Percentiles rank a stretch among this genome's conserved stretches.
phyloP scores from a whole-genome alignment of 2,888 invertebrate genomes.

The Sminthurides aquaticus region DNA sequence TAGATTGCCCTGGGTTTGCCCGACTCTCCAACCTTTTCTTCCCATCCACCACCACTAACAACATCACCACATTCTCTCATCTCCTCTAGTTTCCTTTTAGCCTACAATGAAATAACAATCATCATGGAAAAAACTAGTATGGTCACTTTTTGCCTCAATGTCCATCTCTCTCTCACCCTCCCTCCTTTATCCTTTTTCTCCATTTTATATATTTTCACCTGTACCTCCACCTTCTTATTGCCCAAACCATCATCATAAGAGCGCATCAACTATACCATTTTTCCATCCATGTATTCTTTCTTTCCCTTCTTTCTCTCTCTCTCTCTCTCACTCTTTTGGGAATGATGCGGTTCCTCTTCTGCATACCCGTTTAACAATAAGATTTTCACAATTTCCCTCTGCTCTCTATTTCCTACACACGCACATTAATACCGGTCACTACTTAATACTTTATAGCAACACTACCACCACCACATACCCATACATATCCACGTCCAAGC shows the following conservation, averaged over 20 bases:
- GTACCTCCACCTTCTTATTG: neutral
- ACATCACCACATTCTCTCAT: constrained; percentile 1
- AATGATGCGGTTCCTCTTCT: neutral
- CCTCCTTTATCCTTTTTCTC: constrained; percentile 20
- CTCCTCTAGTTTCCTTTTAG: constrained; percentile 4
- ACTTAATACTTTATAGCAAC: neutral
- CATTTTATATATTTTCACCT: constrained; percentile 20
- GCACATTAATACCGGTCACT: constrained; percentile 4
- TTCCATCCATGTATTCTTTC: neutral
- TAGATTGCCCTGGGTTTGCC: neutral
- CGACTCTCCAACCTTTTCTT: neutral
- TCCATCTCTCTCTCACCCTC: constrained; percentile 5
- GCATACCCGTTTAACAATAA: neutral
- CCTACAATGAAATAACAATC: constrained; percentile 22
- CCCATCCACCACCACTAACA: neutral
- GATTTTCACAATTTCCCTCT: neutral
- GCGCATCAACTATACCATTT: neutral
- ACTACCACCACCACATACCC: neutral
- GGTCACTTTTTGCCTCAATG: constrained; percentile 20
- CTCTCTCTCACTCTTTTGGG: neutral
- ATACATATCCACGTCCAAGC: no score
- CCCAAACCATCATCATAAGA: neutral
- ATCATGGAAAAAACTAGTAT: constrained; percentile 23
- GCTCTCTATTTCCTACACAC: neutral
- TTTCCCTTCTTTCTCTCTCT: neutral